These are phyloP conservation scores for Myripristis jacobus DNA, from an alignment of 2,797 vertebrate genomes.

Conservation along the genomic window DNA sequence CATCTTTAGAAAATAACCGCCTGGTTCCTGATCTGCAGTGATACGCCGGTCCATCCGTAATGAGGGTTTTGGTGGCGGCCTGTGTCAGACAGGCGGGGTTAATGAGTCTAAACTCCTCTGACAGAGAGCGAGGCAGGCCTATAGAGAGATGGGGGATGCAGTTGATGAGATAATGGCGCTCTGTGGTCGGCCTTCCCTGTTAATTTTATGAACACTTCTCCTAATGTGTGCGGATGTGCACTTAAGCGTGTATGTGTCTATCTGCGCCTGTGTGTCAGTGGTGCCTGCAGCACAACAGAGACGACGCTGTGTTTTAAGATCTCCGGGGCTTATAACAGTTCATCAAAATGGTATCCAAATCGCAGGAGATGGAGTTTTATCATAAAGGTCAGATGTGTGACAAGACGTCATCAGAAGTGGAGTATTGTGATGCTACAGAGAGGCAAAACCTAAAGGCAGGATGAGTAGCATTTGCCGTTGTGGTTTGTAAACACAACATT, in stretches of 20 bases:
- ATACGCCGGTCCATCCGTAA: slow-evolving; percentile 37
- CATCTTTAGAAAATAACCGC: slow-evolving; percentile 4
- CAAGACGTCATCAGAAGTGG: too few species aligned
- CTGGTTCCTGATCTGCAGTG: slow-evolving; percentile 29
- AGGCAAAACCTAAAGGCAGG: too few species aligned
- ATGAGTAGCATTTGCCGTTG: too few species aligned
- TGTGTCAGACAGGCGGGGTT: slow-evolving; percentile 32
- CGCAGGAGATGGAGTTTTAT: too few species aligned
- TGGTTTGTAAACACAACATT: too few species aligned
- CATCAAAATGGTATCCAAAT: too few species aligned
- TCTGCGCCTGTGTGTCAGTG: background rate
- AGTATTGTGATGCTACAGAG: too few species aligned
- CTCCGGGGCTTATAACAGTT: too few species aligned
- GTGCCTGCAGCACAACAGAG: background rate
- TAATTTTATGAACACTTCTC: slow-evolving; percentile 23
- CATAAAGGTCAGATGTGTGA: too few species aligned
- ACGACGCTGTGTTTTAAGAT: background rate
- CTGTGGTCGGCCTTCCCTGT: slow-evolving; percentile 49
- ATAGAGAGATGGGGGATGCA: slow-evolving; percentile 15
- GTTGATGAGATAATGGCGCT: slow-evolving; percentile 53
- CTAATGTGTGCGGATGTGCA: background rate
- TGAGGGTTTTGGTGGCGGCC: slow-evolving; percentile 30
- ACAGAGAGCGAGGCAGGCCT: slow-evolving; percentile 27
- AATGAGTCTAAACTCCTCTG: slow-evolving; percentile 59
- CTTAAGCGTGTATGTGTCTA: background rate